phyloP scores from a whole-genome alignment of 2,113 vertebrate species.

The pig (Sus scrofa) region T2T-Sscrofa CM000828.6:75824001-75824500 shows the following conservation, averaged over 20 bases:
- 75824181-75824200: not conserved
- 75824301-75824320: too few species aligned
- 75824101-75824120: accelerated
- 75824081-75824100: not conserved
- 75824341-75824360: accelerated
- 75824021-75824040: not conserved
- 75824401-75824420: accelerated
- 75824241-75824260: not conserved
- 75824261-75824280: too few species aligned
- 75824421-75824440: accelerated
- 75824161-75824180: too few species aligned
- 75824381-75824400: accelerated
- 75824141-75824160: not conserved
- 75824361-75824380: not conserved
- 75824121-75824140: not conserved
- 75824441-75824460: slow-evolving; percentile 84
- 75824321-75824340: accelerated
- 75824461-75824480: accelerated
- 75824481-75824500: accelerated
- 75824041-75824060: accelerated
- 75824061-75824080: not conserved
- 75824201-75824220: accelerated
- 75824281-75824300: not conserved
- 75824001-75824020: not conserved
- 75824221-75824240: not conserved